A percentile compares a stretch with the other conserved stretches of the same genome.
Conservation (phyloP, 2,888 invertebrate genomes). For the Caenorhabditis becei region DNA sequence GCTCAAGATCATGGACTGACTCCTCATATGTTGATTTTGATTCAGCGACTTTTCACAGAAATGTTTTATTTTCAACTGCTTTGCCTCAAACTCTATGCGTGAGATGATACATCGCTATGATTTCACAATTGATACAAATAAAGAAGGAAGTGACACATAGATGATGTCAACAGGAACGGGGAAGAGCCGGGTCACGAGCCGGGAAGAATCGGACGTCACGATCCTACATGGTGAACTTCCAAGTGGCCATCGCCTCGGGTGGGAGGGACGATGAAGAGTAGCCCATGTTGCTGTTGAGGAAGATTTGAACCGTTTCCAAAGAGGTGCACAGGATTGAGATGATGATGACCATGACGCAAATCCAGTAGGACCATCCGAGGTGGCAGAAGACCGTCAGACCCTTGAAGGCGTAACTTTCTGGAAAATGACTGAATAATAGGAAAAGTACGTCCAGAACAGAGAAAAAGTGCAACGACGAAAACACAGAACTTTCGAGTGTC, state of each 20-base stretch:
- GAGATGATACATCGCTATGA: slow-evolving; percentile 30
- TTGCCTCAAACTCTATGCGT: background rate
- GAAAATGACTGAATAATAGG: background rate
- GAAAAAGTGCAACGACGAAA: slow-evolving; percentile 16
- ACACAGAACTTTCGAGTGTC: slow-evolving; percentile 25
- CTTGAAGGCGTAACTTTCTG: slow-evolving; percentile 51
- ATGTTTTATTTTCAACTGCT: slow-evolving; percentile 25
- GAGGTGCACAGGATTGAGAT: slow-evolving; percentile 44
- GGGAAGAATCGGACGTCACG: slow-evolving; percentile 14
- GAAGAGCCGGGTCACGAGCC: slow-evolving; percentile 20
- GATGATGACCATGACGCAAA: slow-evolving; percentile 45
- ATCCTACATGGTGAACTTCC: slow-evolving; percentile 59
- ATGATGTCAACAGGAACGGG: background rate
- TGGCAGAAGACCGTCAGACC: slow-evolving; percentile 44
- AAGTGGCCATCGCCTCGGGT: slow-evolving; percentile 60
- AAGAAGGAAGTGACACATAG: slow-evolving; percentile 10
- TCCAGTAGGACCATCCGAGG: slow-evolving; percentile 64
- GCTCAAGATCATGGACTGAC: slow-evolving; percentile 19
- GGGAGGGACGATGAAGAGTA: slow-evolving; percentile 48
- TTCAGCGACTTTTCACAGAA: slow-evolving; percentile 24
- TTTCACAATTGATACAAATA: slow-evolving; percentile 50
- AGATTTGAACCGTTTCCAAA: slow-evolving; percentile 53
- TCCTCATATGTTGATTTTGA: slow-evolving; percentile 32
- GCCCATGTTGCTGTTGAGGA: slow-evolving; percentile 48
- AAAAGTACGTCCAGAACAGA: background rate